Evolutionary conservation across 2,888 invertebrate species (phyloP), one percentile per base, ranked within the genome.

Genomic region (Cordilura impudica): DNA sequence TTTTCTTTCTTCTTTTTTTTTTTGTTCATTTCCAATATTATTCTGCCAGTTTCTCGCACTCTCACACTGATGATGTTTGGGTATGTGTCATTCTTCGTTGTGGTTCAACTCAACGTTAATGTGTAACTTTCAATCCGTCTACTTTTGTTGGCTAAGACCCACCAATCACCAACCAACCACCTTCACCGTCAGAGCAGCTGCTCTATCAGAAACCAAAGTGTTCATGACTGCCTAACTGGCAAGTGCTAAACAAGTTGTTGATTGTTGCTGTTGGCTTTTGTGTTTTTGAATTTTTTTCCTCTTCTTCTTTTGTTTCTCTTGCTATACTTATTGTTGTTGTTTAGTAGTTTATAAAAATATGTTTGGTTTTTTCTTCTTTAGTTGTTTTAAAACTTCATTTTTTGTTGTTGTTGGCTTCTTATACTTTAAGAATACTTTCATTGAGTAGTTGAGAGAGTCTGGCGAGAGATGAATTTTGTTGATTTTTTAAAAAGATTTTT

Each of bases 231-330:
- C 49, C 61, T 35, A 56, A 65, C 75, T 72, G 67, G 53, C 70
- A 79, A 81, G 58, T 76, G 70, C 60, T 77, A 72, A 79, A 71
- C 76, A 79, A 79, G 71, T 77, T 74, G 76, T 71, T 67, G 81
- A 70, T 78, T 78, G 51, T 78, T 77, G 63, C 76, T 72, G 60
- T 61, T 79, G 47, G 75, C 70, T 61, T 69, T 67, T 66, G 14
- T 12, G 18, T 49, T 16, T 66, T 31, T 43, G 26, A 56, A 2
- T 26, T 29, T 63, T 26, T 49, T 47, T 61, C 45, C 7, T 65
- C 39, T 29, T 35, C 39, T 73, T 54, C 54, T 43, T 29, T 12
- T 35, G 23, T 21, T 69, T 56, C 31, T 61, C 58, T 54, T 10
- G 49, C n/a, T 29, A 31, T 26, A 14, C 10, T 54, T 49, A 51